Conservation (phyloP, 2,888 invertebrate species). For the Mesopsocus fuscifrons region DNA sequence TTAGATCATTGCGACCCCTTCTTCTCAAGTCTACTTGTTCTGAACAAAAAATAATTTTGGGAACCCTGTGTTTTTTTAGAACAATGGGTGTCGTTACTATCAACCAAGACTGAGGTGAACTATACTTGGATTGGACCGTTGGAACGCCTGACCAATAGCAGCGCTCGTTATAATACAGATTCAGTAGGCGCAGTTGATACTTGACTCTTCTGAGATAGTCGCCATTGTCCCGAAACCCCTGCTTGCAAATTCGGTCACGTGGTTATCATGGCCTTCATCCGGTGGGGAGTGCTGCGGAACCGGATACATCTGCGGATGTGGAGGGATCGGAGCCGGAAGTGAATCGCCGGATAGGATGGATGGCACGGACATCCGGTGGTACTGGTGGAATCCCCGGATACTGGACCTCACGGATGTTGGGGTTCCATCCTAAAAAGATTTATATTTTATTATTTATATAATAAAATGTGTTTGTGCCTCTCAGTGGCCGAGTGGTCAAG, state of each 20-base stretch:
- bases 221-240: conserved; percentile 7
- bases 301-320: neutral
- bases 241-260: neutral
- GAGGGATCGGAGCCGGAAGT: neutral
- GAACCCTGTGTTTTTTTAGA: no score
- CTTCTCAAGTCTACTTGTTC: no score
- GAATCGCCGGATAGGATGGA: neutral
- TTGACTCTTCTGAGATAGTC: conserved; percentile 7
- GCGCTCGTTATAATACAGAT: no score
- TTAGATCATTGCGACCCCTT: no score
- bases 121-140: no score
- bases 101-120: no score
- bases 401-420: conserved; percentile 7
- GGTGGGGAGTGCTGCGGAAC: neutral
- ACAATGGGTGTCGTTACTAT: no score
- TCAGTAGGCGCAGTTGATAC: no score
- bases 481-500: no score
- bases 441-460: neutral
- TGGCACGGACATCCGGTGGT: conserved; percentile 7
- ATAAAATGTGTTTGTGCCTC: neutral
- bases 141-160: no score
- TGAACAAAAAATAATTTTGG: no score
- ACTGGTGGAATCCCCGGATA: conserved; percentile 10
- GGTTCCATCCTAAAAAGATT: conserved; percentile 11
- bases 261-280: conserved; percentile 2